Percentiles rank a stretch among this genome's conserved stretches.
Evolutionary conservation across 2,113 vertebrate species (phyloP).

Genomic region (Coregonus clupeaformis): DNA sequence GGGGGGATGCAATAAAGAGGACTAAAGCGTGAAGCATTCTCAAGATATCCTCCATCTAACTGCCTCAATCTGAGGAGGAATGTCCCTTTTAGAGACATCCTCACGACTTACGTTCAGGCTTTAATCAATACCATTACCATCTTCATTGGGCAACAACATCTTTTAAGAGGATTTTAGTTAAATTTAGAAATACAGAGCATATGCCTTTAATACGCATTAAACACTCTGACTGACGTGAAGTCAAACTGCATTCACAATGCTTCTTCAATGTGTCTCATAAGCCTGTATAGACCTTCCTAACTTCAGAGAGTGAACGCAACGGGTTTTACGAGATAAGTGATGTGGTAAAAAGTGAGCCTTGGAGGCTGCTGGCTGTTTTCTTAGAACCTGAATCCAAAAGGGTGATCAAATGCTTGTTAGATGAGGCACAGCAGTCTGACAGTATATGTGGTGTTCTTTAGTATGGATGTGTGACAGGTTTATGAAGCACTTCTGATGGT

Average conservation of each 20-base stretch:
- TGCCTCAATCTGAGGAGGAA: slow-evolving; percentile 16
- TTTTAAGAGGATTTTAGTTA: not conserved
- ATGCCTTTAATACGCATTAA: no score
- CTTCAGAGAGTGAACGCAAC: slow-evolving; percentile 20
- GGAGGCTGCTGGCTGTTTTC: slow-evolving; percentile 54
- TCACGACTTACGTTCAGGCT: slow-evolving; percentile 22
- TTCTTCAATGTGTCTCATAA: not conserved
- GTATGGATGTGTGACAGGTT: not conserved
- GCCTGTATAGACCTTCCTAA: slow-evolving; percentile 23
- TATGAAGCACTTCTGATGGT: slow-evolving; percentile 21
- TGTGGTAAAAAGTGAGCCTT: slow-evolving; percentile 24
- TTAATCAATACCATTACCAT: slow-evolving; percentile 21
- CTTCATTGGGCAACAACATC: slow-evolving; percentile 34
- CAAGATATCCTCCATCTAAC: slow-evolving; percentile 33
- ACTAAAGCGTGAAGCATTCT: slow-evolving; percentile 31
- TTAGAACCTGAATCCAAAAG: slow-evolving; percentile 67
- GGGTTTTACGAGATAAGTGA: slow-evolving; percentile 39
- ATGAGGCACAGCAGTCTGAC: slow-evolving; percentile 36
- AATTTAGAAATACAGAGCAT: not conserved
- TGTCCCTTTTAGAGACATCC: slow-evolving; percentile 29
- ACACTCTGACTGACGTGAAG: not conserved
- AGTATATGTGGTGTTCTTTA: not conserved
- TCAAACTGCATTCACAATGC: slow-evolving; percentile 26
- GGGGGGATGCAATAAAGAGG: slow-evolving; percentile 65
- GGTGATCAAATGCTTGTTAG: slow-evolving; percentile 60